phyloP scores from a whole-genome alignment of 2,888 invertebrate species.

The Piscicola geometra region DNA sequence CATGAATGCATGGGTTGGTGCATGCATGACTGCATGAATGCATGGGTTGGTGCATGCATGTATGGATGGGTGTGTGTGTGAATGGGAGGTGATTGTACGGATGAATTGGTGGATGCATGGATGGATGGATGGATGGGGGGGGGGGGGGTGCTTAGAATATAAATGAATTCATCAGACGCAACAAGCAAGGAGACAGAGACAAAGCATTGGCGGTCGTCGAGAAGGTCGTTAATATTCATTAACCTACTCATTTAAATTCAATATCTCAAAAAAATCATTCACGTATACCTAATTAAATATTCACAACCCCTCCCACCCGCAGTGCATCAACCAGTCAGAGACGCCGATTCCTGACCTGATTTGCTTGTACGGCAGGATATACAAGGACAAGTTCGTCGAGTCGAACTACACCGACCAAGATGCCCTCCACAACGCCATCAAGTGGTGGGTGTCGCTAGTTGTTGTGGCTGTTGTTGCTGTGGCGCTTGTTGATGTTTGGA shows the following conservation, averaged over 20 bases:
- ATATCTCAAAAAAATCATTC: too few relatives aligned
- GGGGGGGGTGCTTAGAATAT: neutral
- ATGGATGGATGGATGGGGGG: neutral
- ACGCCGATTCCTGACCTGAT: constrained; percentile 94
- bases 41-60: neutral
- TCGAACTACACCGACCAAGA: constrained; percentile 82
- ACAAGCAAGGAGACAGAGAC: constrained; percentile 87
- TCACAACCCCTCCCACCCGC: constrained; percentile 20
- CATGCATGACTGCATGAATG: too few relatives aligned
- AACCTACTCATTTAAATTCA: too few relatives aligned
- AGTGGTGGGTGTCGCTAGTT: constrained; percentile 72
- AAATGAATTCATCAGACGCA: constrained; percentile 64
- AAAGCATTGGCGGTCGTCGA: constrained; percentile 85
- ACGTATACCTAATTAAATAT: too few relatives aligned
- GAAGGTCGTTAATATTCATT: constrained; percentile 57
- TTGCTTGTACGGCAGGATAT: constrained; percentile 93
- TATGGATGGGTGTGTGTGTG: too few relatives aligned
- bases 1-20: neutral
- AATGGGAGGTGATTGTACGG: neutral
- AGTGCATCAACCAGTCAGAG: constrained; percentile 76
- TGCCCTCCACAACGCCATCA: constrained; percentile 83
- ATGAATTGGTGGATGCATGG: too few relatives aligned
- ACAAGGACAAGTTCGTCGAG: constrained; percentile 84
- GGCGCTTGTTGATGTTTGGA: too few relatives aligned
- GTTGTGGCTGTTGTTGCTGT: too few relatives aligned